phyloP scores from a whole-genome alignment of 2,888 invertebrate genomes.

The Argynnis bischoffii region DNA sequence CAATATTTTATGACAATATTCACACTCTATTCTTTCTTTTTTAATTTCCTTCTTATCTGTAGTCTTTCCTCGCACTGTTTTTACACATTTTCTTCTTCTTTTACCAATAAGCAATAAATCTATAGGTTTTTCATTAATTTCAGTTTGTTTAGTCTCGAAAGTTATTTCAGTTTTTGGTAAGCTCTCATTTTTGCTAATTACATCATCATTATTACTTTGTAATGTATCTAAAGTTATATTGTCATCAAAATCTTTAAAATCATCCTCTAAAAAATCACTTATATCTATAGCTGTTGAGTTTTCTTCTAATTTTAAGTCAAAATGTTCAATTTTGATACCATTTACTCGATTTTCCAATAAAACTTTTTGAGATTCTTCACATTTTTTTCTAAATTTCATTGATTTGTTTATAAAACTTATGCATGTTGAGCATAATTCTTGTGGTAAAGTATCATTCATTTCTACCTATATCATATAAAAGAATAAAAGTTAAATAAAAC shows the following conservation, averaged over 20 bases:
- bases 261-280: conserved; percentile 46
- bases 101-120: conserved; percentile 40
- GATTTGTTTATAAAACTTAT: conserved; percentile 48
- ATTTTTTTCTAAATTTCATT: conserved; percentile 49
- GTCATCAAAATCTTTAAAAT: conserved; percentile 53
- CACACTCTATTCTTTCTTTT: conserved; percentile 66
- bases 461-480: conserved; percentile 44
- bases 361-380: conserved; percentile 44
- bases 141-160: conserved; percentile 29
- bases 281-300: conserved; percentile 49
- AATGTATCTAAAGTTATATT: conserved; percentile 49
- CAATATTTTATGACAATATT: conserved; percentile 69
- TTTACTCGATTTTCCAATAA: conserved; percentile 41
- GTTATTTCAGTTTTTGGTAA: conserved; percentile 39
- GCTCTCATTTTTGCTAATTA: conserved; percentile 21
- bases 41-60: conserved; percentile 41
- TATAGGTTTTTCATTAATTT: conserved; percentile 33
- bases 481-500: not conserved
- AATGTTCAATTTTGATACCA: conserved; percentile 49
- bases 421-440: conserved; percentile 49
- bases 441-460: conserved; percentile 49
- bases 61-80: conserved; percentile 42
- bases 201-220: conserved; percentile 32
- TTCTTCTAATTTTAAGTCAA: conserved; percentile 38
- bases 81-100: conserved; percentile 46